Evolutionary conservation across 2,113 vertebrate species (phyloP), one percentile per base, ranked within the genome.

Genomic region (Delphinus delphis): DNA sequence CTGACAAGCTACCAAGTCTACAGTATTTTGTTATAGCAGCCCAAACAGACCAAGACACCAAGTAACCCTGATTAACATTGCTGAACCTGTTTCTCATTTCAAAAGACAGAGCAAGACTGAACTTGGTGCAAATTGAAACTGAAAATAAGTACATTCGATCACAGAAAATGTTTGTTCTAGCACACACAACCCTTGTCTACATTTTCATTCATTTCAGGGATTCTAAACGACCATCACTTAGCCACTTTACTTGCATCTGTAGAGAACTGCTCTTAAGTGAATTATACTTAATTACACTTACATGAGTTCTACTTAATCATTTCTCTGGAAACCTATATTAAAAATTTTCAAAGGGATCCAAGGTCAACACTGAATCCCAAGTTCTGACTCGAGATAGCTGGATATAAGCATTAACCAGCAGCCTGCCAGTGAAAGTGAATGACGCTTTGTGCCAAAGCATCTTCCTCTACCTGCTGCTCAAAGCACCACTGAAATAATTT

Each of bases 371-470:
- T 85, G 70, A 91, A 79, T 80, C 20, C 28, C 38, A 65, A 41
- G n/a, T 76, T 92, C 38, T 93, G 60, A 93, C 4, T 25, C 50
- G 25, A 23, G 62, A 93, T 58, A 50, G 62, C 53, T 50, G 23
- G 44, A 93, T 38, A 94, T 33, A 41, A 47, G 36, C 36, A 38
- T 41, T 41, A 53, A 80, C 10, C 44, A 88, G 33, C 20, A 97
- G 96, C 79, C 65, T 96, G 81, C 92, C 88, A 65, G 58, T 0
- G 33, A 95, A 95, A 86, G 44, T 88, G 83, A 97, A 93, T 63
- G 68, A 63, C 76, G 60, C 80, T 90, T 15, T 93, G 44, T 74
- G 95, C 70, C 82, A 97, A 98, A 98, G 89, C 88, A 93, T 94
- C 91, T 83, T 96, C 82, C 86, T 95, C 91, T 93, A 96, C n/a